Conservation (phyloP, 2,797 vertebrate species). For the Pipistrellus kuhlii region DNA sequence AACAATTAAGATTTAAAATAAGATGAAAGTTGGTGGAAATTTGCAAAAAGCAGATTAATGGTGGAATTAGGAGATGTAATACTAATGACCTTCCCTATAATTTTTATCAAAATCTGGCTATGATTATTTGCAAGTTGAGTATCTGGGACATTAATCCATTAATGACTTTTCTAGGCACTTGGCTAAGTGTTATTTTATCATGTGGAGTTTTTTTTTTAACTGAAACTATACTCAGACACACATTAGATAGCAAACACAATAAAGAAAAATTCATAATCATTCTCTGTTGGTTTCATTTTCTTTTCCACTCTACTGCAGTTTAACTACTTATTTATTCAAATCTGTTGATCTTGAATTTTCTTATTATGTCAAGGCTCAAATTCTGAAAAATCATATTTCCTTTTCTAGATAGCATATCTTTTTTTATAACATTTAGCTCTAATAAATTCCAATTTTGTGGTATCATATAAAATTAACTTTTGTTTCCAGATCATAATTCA, state of each 20-base stretch:
- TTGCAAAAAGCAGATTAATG: background rate
- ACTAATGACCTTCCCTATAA: constrained; percentile 74
- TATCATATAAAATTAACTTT: constrained; percentile 30
- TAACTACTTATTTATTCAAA: constrained; percentile 7
- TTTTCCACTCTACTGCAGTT: constrained; percentile 7
- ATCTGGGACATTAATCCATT: constrained; percentile 32
- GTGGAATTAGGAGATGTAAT: background rate
- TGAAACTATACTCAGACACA: background rate
- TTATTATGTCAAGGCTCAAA: constrained; percentile 5
- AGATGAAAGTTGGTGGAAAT: constrained; percentile 43
- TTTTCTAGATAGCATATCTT: background rate
- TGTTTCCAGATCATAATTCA: constrained; percentile 34
- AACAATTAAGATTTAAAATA: background rate
- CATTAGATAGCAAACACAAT: background rate
- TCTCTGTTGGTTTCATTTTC: background rate
- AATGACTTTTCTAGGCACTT: constrained; percentile 41
- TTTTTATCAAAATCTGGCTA: constrained; percentile 71
- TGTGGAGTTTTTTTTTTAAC: background rate
- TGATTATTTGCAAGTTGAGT: constrained; percentile 74
- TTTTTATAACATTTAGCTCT: constrained; percentile 33
- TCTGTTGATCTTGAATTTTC: background rate
- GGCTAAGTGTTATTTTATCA: background rate
- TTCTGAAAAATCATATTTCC: constrained; percentile 35
- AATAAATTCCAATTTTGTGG: constrained; percentile 3
- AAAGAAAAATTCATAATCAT: background rate